phyloP scores from a whole-genome alignment of 2,888 invertebrate species.

The Homarus gammarus region DNA sequence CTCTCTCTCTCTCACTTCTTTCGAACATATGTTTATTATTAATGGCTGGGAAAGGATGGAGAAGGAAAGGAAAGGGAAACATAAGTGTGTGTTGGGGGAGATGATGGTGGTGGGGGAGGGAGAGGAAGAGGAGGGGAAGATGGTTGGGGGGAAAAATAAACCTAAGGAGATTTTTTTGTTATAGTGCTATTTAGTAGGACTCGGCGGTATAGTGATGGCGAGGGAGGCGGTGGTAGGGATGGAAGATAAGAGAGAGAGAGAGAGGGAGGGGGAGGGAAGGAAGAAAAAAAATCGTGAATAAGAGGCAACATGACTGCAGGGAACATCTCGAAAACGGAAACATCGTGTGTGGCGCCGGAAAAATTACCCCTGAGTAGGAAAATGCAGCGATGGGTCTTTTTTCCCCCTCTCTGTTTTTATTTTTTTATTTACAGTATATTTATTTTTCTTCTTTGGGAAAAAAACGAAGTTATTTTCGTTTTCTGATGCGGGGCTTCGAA shows the following conservation, averaged over 20 bases:
- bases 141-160: too few relatives aligned
- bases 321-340: not conserved
- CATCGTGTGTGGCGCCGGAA: not conserved
- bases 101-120: slow-evolving; percentile 7
- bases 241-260: not conserved
- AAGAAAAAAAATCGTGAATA: not conserved
- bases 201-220: too few relatives aligned
- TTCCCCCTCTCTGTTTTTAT: too few relatives aligned
- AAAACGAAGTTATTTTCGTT: not conserved
- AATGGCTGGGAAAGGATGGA: not conserved
- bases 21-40: slow-evolving; percentile 12
- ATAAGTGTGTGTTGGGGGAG: too few relatives aligned
- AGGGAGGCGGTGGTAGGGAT: not conserved
- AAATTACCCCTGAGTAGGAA: not conserved
- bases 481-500: not conserved
- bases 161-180: too few relatives aligned
- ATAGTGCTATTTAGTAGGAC: too few relatives aligned
- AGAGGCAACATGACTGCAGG: not conserved
- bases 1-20: too few relatives aligned
- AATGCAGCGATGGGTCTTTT: not conserved
- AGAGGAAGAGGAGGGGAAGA: not conserved
- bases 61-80: not conserved
- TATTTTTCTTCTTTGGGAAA: not conserved
- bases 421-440: not conserved
- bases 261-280: not conserved